Evolutionary conservation across 2,797 vertebrate species (phyloP).

Genomic region (Urocyon cinereoargenteus): DNA sequence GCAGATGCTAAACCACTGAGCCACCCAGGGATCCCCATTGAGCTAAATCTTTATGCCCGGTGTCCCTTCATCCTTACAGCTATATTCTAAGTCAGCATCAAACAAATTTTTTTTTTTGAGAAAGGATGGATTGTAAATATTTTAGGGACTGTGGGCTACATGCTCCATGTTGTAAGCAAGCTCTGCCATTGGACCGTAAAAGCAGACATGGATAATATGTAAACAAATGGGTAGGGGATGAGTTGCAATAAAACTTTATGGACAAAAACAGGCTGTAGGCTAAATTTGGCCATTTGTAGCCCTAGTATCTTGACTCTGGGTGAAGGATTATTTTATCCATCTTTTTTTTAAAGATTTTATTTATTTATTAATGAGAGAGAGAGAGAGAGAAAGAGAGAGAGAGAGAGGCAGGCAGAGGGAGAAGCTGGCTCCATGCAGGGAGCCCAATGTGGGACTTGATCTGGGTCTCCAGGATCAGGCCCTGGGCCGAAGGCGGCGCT

Average conservation of each 20-base stretch:
- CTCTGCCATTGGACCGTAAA: background rate
- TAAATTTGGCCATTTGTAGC: background rate
- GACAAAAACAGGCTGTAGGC: background rate
- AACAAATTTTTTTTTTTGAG: background rate
- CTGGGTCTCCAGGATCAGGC: no score
- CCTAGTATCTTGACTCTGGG: background rate
- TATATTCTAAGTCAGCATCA: background rate
- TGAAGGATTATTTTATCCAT: background rate
- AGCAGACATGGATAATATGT: background rate
- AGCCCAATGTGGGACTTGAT: no score
- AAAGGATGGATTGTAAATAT: background rate
- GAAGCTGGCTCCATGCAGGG: no score
- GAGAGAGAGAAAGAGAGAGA: no score
- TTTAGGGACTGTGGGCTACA: background rate
- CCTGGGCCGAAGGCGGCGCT: no score
- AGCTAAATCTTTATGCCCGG: background rate
- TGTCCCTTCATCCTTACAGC: background rate
- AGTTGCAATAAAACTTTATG: background rate
- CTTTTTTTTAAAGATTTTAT: background rate
- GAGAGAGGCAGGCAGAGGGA: no score
- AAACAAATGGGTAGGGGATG: background rate
- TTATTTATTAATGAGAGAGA: no score
- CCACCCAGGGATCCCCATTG: background rate
- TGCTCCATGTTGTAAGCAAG: background rate
- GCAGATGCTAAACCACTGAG: no score